Base-by-base conservation (phyloP, 2,113 vertebrate species). In the Ageneiosus marmoratus region DNA sequence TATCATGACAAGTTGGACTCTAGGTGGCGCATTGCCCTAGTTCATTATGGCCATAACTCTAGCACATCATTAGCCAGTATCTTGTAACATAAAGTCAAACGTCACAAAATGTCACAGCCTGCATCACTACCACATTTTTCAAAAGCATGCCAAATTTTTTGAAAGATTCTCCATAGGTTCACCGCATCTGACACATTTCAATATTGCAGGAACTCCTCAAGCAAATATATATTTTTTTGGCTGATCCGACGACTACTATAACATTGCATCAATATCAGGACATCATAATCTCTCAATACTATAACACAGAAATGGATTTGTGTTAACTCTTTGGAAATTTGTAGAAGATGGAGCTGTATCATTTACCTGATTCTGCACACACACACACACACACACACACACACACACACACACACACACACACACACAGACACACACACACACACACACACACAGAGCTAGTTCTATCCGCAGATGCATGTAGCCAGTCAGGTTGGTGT, bases 401-500 rank as follows among this genome's bases (percentile, higher is more conserved):
- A 41, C 10, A 65, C 24, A 75, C 37, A 55, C 27, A 55, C 44
- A 51, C 29, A 60, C 4, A 2, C 22, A 55, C 74, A 55, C 37
- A 41, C 37, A 41, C 37, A 41, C 72, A 75, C 74, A 58, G 32
- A 41, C 10, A 65, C 24, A 75, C 37, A 55, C 27, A 55, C 44
- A 51, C 29, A 60, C 84, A 70, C 80, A 62, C 34, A n/a, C 37
- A 32, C 8, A 67, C 29, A 88, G 69, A 51, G 11, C 44, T 67
- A 50, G 65, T 18, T 77, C 63, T 90, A 73, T 81, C 60, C 58
- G 70, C 78, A 53, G 75, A 56, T 67, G 32, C 27, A 63, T 72
- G 80, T 37, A 77, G 81, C 65, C 77, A 53, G 32, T 65, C 86
- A 84, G 83, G 88, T 79, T 85, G 13, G 74, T 84, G 73, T 3